Percentiles rank a stretch among this genome's conserved stretches.
Conservation (phyloP, 2,888 invertebrate species). For the Sinelater perroti region DNA sequence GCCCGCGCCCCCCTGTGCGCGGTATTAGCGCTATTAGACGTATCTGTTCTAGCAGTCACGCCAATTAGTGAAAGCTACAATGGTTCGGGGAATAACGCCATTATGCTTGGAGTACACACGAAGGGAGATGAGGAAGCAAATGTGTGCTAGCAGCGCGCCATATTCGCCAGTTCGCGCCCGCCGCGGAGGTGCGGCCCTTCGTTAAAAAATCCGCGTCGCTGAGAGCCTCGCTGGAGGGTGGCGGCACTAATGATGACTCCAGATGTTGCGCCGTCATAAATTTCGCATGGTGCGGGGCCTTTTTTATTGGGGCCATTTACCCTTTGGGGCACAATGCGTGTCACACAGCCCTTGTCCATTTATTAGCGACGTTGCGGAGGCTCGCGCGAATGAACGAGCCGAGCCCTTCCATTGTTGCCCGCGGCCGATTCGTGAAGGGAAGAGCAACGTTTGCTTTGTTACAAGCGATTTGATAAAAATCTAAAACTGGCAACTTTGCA, state of each 20-base stretch:
- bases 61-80: slow-evolving; percentile 50
- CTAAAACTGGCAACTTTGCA: too few species aligned
- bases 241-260: slow-evolving; percentile 43
- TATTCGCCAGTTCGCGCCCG: too few species aligned
- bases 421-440: too few species aligned
- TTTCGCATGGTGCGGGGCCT: slow-evolving; percentile 42
- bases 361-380: too few species aligned
- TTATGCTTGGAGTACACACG: too few species aligned
- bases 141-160: too few species aligned
- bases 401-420: too few species aligned
- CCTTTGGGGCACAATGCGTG: slow-evolving; percentile 51
- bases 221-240: slow-evolving; percentile 29
- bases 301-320: slow-evolving; percentile 49
- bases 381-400: too few species aligned
- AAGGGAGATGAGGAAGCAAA: too few species aligned
- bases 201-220: slow-evolving; percentile 3
- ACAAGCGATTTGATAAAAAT: too few species aligned
- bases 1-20: slow-evolving; percentile 35
- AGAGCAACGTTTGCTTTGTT: too few species aligned
- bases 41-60: slow-evolving; percentile 56
- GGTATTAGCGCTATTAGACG: slow-evolving; percentile 57
- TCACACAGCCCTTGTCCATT: slow-evolving; percentile 48
- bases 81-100: slow-evolving; percentile 27
- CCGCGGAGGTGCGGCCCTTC: not conserved
- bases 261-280: slow-evolving; percentile 50